Conservation (phyloP, 2,797 vertebrate species). For the Neomorphus geoffroyi region DNA sequence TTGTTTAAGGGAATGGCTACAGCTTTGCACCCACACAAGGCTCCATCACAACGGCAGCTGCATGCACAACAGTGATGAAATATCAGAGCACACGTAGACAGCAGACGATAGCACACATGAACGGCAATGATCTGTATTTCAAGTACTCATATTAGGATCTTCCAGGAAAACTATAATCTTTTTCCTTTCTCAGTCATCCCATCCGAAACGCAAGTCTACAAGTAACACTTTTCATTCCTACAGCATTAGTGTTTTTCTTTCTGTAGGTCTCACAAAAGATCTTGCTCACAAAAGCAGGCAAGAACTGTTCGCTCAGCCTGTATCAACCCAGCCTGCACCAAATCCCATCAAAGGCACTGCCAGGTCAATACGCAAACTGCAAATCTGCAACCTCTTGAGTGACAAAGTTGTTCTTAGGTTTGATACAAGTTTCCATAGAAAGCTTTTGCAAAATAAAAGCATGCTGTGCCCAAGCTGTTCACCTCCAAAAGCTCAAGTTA, state of each 20-base stretch:
- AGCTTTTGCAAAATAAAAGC: not conserved
- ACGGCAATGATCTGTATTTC: not conserved
- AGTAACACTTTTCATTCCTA: not conserved
- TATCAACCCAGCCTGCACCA: not conserved
- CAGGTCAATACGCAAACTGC: accelerated
- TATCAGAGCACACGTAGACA: not conserved
- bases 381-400: not conserved
- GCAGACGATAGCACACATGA: not conserved
- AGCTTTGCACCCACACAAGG: not conserved
- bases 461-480: accelerated
- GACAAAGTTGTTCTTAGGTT: not conserved
- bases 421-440: not conserved
- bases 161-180: not conserved
- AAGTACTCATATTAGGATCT: not conserved
- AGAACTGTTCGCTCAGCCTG: not conserved
- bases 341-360: not conserved
- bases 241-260: not conserved
- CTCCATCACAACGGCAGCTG: not conserved
- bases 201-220: not conserved
- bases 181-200: not conserved
- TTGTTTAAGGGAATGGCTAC: not conserved
- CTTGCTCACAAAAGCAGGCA: not conserved
- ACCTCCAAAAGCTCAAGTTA: not conserved
- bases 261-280: not conserved
- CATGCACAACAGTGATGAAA: not conserved